Evolutionary conservation across 2,113 vertebrate genomes (phyloP), one percentile per base, ranked within the genome.

Genomic region (Motacilla alba): DNA sequence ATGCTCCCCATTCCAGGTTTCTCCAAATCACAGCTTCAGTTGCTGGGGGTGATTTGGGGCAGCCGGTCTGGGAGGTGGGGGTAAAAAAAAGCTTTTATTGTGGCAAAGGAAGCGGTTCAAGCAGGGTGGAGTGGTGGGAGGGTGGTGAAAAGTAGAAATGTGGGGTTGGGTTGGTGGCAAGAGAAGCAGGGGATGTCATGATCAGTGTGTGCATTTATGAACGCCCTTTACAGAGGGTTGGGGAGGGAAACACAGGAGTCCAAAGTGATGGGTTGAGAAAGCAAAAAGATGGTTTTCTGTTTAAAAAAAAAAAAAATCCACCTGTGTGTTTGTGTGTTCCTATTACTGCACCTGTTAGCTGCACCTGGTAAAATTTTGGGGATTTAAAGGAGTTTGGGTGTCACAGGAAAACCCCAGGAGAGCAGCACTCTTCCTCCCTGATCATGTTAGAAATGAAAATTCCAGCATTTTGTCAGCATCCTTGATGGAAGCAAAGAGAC

Each of bases 1-100:
- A 13, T 0, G 0, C 41, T 94, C 31, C 11, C 7, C 14, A 4
- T 15, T 50, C 30, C 8, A 4, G 11, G 8, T 33, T 67, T 52
- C 52, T 67, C 21, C 47, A 68, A 67, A 30, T 31, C 20, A 17
- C 7, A 17, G 15, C 19, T 89, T 74, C 55, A 56, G 2, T 26
- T 77, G 8, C 41, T n/a, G 49, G 17, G 9, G 6, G 10, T 6
- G 23, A 59, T 59, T 50, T 47, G 46, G 14, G 28, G 16, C 18
- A 69, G 55, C 6, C 3, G 3, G n/a, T 28, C 1, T 66, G 31
- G 12, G 16, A 8, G 7, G 35, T 35, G 2, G 16, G 13, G 9
- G 3, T 1, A 1, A 4, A 17, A 24, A 44, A 30, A 55, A 16
- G 5, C 12, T 67, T 9, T 76, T 86, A 17, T 81, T 91, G 52